Conservation (phyloP, 2,113 vertebrate species). For the Anoplopoma fimbria region DNA sequence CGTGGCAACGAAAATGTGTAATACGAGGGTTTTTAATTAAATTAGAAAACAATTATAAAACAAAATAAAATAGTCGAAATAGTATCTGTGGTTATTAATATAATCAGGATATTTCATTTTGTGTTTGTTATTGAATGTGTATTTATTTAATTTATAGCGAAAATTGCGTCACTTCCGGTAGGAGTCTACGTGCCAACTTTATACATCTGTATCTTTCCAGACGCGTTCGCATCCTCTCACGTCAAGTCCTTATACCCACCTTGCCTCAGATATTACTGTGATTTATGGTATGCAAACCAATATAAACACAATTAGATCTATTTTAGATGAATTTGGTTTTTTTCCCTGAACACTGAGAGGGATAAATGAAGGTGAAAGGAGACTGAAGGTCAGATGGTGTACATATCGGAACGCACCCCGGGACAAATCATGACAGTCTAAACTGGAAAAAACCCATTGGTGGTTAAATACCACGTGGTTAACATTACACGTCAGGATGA, state of each 20-base stretch:
- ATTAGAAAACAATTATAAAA: fast-evolving
- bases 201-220: conserved; percentile 74
- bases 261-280: not conserved
- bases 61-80: fast-evolving
- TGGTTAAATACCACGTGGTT: conserved; percentile 38
- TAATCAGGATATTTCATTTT: no score
- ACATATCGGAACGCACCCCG: conserved; percentile 41
- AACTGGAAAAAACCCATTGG: conserved; percentile 52
- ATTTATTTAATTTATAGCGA: no score
- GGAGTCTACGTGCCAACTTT: not conserved
- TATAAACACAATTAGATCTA: fast-evolving
- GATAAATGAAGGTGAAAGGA: not conserved
- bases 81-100: fast-evolving
- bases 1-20: fast-evolving
- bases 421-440: conserved; percentile 12
- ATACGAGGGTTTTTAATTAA: fast-evolving
- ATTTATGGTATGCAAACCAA: not conserved
- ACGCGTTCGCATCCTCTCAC: conserved; percentile 35
- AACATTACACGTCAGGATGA: conserved; percentile 25
- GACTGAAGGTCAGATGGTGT: not conserved
- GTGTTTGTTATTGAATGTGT: no score
- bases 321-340: fast-evolving
- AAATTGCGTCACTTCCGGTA: conserved; percentile 28
- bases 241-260: not conserved
- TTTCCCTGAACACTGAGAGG: fast-evolving